Evolutionary conservation across 2,888 invertebrate genomes (phyloP), one percentile per base, ranked within the genome.

Genomic region (Metacarcinus magister): DNA sequence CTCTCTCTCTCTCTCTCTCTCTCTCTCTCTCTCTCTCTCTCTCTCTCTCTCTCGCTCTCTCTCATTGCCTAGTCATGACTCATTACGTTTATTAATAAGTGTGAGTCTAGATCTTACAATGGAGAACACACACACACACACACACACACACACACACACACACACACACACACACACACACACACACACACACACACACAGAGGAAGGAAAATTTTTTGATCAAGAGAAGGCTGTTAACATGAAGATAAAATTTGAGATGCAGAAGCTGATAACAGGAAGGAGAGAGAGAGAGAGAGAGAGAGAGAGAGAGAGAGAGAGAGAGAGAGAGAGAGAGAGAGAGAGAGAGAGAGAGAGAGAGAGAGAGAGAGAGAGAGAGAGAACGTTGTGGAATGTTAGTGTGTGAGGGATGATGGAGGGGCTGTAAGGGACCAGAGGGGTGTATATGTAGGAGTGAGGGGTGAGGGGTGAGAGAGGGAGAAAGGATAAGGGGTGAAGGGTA

Each of bases 1-100:
- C 82, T 82, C 82, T 82, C 82, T 82, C 82, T 82, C 82, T 82
- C 82, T 82, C 82, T 82, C 82, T 82, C 82, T 82, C 82, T 82
- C 82, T 82, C 82, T 82, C 82, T 82, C 82, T 82, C 82, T 82
- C 82, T 82, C 82, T 82, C 82, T 82, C 82, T 82, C 82, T 82
- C 82, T 82, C 82, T 82, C 82, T 32, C 32, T 28, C 82, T 82
- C 32, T 82, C 32, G 5, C 32, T 82, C 32, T 82, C 82, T 32
- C 32, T 28, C 32, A 82, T 82, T 82, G 82, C 32, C 5, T n/a
- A 8, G 28, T 32, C 13, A 32, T 82, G 28, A 82, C 82, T 82
- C 82, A 82, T 82, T n/a, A 4, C 19, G 32, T 82, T 82, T 82
- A 32, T 7, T 82, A 82, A 32, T 82, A 82, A 23, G 67, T 23